Evolutionary conservation across 1,140 invertebrate species (phyloP), one percentile per base, ranked within the genome.

Genomic region (Dinoponera quadriceps): DNA sequence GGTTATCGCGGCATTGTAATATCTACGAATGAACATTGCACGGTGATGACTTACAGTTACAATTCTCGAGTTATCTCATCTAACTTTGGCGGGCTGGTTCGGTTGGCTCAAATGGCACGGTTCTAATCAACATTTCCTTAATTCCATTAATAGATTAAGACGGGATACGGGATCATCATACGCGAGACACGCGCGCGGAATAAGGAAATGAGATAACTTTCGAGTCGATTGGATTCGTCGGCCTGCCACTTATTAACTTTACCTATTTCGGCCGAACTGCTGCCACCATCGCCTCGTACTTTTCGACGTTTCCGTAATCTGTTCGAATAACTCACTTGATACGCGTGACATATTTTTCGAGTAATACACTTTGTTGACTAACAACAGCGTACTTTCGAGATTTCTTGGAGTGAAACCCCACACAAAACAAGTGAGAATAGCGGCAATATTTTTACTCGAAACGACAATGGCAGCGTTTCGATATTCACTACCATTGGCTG

Each of bases 121-220:
- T 57, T 38, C 22, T 48, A 49, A 80, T 68, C 33, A 80, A 57
- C 11, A 22, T 59, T 69, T 71, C 27, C 27, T 29, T 55, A 59
- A 71, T 71, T 71, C n/a, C 75, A 80, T 71, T 80, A 80, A 80
- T 57, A 69, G 33, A 80, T 80, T 71, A 71, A 57, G 25, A 33
- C 22, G 49, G 25, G 63, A 69, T 62, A 69, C 62, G 44, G 49
- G 54, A 80, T 66, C 62, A 54, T 59, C 44, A 49, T 22, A 27
- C 66, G n/a, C 29, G 51, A 27, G 57, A 51, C 38, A 38, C 9
- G 60, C 29, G 22, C 38, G 38, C 29, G 18, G 25, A 60, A 22
- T n/a, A 38, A 38, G 60, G 18, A 38, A 54, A 44, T 55, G 22
- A 27, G 51, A 80, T 69, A 80, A 71, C 75, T 69, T 80, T 27